Base-by-base conservation (phyloP, 2,888 invertebrate species). In the Trissolcus japonicus region DNA sequence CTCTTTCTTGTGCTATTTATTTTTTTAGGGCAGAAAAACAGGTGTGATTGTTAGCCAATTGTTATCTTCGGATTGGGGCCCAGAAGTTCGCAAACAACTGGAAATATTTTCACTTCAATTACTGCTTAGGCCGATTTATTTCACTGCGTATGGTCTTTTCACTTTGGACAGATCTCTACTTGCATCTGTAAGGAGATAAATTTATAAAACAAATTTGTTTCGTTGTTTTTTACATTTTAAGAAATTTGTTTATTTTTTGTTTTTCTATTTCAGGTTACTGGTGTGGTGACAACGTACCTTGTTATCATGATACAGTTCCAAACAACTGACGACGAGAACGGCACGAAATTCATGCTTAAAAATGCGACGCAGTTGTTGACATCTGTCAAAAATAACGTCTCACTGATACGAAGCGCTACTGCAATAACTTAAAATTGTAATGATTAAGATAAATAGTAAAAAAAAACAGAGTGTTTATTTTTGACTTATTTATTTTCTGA, bases 31-130 rank as follows among this genome's bases (percentile, higher is more conserved):
- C 2, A 91, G 90, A 0, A 88, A 87, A 6, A 91, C 90, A 1
- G 91, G 91, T 19, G 83, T 88, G 40, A 86, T 91, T n/a, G 83
- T 91, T 2, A 90, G 91, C 79, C 90, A 90, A 81, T 88, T 91
- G 41, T 86, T 90, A 4, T 83, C 86, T 4, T 72, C 79, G 0
- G 83, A 80, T 56, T 84, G 83, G 80, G 83, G 87, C 19, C 78
- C 80, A 4, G 83, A 89, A 50, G 84, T 91, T 3, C 90, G 91
- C 0, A 90, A 90, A 1, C 89, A 91, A 11, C 84, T 92, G 74
- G 92, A 92, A 84, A 88, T 92, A 78, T 92, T 92, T 86, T 91
- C 92, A 0, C 87, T 92, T 0, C 92, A 92, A 78, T 86, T 92
- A 74, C 83, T 92, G 82, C 90, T 92, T 79, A 91, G 92, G 78